A percentile compares a stretch with the other conserved stretches of the same genome.
Conservation (phyloP, 1,140 invertebrate genomes). For the Polyergus mexicanus region DNA sequence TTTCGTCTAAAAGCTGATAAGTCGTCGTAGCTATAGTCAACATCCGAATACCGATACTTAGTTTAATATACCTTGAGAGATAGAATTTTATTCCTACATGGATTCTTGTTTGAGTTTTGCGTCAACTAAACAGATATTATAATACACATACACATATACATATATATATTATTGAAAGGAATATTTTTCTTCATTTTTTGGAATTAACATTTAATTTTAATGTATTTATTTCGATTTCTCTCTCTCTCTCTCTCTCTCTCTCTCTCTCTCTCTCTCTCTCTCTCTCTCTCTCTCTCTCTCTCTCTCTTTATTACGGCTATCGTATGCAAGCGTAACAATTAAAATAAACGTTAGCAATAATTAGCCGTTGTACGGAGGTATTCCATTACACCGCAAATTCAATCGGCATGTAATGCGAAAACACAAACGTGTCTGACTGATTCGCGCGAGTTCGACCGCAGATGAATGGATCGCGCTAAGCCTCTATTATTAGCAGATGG, state of each 20-base stretch:
- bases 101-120: not conserved
- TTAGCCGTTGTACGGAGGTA: conserved; percentile 15
- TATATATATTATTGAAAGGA: not conserved
- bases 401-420: conserved; percentile 59
- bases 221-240: not conserved
- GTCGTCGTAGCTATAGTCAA: not conserved
- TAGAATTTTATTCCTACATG: not conserved
- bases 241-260: no score
- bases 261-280: not conserved
- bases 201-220: not conserved
- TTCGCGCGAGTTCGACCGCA: conserved; percentile 75
- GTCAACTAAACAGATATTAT: not conserved
- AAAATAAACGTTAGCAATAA: conserved; percentile 50
- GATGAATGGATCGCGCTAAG: conserved; percentile 82
- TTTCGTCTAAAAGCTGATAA: conserved; percentile 59
- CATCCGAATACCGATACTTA: conserved; percentile 47
- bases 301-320: conserved; percentile 3
- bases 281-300: not conserved
- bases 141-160: not conserved
- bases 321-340: conserved; percentile 30
- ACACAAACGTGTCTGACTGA: conserved; percentile 58
- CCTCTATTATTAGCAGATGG: conserved; percentile 86
- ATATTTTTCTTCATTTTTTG: not conserved
- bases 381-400: conserved; percentile 53
- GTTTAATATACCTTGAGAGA: not conserved